Evolutionary conservation across 2,797 vertebrate species (phyloP).

Genomic region (Tadarida brasiliensis): DNA sequence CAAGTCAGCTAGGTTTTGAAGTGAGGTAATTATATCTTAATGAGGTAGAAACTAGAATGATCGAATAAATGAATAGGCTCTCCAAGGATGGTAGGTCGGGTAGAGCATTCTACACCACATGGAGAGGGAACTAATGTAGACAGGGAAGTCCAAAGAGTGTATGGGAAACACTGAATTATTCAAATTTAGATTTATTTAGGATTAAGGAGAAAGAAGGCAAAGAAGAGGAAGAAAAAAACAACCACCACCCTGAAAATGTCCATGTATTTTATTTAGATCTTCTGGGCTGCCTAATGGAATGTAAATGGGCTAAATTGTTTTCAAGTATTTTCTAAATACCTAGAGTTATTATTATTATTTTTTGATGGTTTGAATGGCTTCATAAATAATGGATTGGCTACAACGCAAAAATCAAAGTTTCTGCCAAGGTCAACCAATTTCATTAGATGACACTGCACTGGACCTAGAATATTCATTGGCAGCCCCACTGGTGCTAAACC

Average conservation of each 20-base stretch:
- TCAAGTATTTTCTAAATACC: neutral
- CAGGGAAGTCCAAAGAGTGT: neutral
- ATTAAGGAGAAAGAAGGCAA: neutral
- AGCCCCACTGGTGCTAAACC: neutral
- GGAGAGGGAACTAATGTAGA: neutral
- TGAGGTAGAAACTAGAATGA: neutral
- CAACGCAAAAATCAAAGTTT: neutral
- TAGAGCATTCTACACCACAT: neutral
- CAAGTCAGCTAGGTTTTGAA: neutral
- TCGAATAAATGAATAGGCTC: neutral
- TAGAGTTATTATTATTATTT: neutral
- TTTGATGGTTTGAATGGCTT: neutral
- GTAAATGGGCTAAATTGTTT: accelerated
- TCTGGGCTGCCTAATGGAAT: neutral
- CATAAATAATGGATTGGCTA: neutral
- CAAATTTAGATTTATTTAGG: neutral
- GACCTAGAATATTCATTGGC: neutral
- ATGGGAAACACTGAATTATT: neutral
- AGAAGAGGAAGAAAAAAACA: neutral
- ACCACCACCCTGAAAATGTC: neutral
- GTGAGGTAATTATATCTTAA: neutral
- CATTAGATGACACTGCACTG: neutral
- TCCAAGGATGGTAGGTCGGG: neutral
- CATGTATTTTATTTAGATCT: neutral
- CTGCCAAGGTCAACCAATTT: neutral